phyloP scores from a whole-genome alignment of 2,113 vertebrate genomes.

The Chinchilla lanigera region DNA sequence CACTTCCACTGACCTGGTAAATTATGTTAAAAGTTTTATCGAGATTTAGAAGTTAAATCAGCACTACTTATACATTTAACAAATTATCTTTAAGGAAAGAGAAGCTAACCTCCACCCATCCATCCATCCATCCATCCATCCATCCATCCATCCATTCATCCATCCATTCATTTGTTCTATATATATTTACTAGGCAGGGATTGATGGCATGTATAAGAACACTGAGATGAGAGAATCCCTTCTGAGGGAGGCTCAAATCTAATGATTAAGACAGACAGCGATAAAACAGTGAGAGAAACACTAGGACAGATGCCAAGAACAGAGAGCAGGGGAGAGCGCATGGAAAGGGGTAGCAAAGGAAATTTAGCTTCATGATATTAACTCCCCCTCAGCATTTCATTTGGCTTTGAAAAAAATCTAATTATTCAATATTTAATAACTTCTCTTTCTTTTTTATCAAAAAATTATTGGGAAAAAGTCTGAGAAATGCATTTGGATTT shows the following conservation, averaged over 20 bases:
- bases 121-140: neutral
- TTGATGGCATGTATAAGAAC: neutral
- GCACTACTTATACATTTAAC: conserved; percentile 7
- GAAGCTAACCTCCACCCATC: neutral
- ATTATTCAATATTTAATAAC: conserved; percentile 28
- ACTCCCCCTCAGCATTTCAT: neutral
- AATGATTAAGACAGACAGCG: neutral
- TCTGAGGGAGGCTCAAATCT: neutral
- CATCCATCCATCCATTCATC: neutral
- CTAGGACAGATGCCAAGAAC: neutral
- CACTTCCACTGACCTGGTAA: conserved; percentile 23
- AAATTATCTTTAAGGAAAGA: conserved; percentile 28
- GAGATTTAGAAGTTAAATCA: neutral
- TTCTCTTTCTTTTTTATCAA: neutral
- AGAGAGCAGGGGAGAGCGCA: neutral
- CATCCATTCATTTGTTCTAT: conserved; percentile 5
- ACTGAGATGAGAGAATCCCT: conserved; percentile 22
- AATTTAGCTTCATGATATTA: neutral
- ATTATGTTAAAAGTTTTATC: neutral
- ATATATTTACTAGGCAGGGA: neutral
- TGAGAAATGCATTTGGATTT: conserved; percentile 32
- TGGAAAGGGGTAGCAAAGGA: neutral
- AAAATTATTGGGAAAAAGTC: conserved; percentile 25
- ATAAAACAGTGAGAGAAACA: neutral
- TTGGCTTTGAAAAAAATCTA: conserved; percentile 14